Conservation (phyloP, 2,113 vertebrate species). For the Dicerorhinus sumatrensis region DNA sequence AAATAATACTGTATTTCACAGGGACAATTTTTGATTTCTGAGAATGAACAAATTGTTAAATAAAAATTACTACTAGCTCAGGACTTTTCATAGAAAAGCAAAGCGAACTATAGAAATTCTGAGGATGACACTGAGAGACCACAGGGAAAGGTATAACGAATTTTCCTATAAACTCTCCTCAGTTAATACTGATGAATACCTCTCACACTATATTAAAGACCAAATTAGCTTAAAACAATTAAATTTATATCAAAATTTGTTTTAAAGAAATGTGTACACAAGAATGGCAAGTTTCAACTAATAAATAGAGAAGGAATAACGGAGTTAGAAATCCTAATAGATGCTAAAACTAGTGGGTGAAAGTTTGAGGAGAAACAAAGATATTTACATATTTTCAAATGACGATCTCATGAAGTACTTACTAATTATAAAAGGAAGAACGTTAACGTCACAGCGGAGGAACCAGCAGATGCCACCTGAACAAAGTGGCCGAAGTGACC, state of each 20-base stretch:
- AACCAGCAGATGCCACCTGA: neutral
- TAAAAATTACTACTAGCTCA: neutral
- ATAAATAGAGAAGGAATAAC: neutral
- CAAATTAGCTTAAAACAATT: neutral
- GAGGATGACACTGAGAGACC: too few relatives aligned
- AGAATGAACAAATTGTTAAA: neutral
- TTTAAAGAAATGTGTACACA: neutral
- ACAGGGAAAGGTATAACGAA: neutral
- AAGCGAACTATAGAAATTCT: neutral
- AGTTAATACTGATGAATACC: slow-evolving; percentile 46
- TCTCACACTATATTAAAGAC: slow-evolving; percentile 55
- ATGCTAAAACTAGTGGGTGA: neutral
- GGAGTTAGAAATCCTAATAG: neutral
- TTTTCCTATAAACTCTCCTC: neutral
- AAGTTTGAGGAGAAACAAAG: neutral
- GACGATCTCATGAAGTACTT: neutral
- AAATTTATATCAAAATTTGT: neutral
- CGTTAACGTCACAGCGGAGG: neutral
- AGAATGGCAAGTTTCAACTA: neutral
- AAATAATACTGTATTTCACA: neutral
- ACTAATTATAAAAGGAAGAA: neutral
- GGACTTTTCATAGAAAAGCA: neutral
- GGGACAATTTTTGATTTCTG: neutral
- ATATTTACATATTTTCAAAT: neutral
- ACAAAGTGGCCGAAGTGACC: neutral